Percentiles rank a stretch among this genome's conserved stretches.
phyloP scores from a whole-genome alignment of 2,113 vertebrate genomes.

The Bufo bufo region DNA sequence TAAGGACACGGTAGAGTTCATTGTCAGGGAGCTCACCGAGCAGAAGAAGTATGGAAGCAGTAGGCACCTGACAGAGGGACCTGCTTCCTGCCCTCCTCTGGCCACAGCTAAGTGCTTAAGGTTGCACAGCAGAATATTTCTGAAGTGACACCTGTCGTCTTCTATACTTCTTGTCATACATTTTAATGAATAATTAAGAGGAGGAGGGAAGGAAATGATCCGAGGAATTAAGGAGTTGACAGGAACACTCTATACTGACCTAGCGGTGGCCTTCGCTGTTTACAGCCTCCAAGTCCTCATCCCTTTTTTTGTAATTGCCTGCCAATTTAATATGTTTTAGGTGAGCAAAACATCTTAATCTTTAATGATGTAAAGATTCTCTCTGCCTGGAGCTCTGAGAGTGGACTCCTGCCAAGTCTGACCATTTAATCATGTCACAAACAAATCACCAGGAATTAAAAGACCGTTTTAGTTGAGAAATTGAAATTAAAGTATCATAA shows the following conservation, averaged over 20 bases:
- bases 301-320: constrained; percentile 51
- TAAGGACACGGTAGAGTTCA: neutral
- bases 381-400: constrained; percentile 41
- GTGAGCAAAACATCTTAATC: constrained; percentile 59
- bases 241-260: constrained; percentile 54
- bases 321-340: constrained; percentile 59
- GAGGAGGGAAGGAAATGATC: constrained; percentile 37
- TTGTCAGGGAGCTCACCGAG: neutral
- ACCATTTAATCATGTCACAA: constrained; percentile 59
- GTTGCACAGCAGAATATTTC: constrained; percentile 18
- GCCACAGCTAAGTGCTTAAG: constrained; percentile 29
- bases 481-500: constrained; percentile 57
- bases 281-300: constrained; percentile 37
- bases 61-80: neutral
- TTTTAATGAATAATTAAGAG: constrained; percentile 56
- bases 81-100: neutral
- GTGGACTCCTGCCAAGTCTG: constrained; percentile 49
- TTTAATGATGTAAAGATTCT: constrained; percentile 58
- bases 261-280: constrained; percentile 40
- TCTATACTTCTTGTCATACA: constrained; percentile 51
- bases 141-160: constrained; percentile 49
- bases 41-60: neutral
- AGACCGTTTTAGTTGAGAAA: constrained; percentile 55
- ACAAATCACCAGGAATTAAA: constrained; percentile 58
- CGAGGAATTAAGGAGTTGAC: constrained; percentile 54